Conservation (phyloP, 37 sponge, comb jelly and placozoan species). For the Spongia lamella region DNA sequence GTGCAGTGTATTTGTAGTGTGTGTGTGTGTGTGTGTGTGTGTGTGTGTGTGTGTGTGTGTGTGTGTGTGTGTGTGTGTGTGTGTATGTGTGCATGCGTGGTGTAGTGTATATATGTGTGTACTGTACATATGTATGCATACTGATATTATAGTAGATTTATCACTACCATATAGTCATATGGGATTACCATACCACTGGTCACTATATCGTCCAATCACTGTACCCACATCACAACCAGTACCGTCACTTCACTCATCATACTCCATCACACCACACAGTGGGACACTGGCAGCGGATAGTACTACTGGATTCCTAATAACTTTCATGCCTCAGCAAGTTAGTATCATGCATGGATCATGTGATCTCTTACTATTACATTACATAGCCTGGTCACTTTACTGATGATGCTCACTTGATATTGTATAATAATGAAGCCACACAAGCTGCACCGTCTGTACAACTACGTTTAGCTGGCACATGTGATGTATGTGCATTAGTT, state of each 20-base stretch:
- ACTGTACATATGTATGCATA: not conserved
- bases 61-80: no score
- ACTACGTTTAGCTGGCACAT: not conserved
- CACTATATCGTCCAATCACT: slow-evolving; percentile 50
- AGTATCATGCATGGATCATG: no score
- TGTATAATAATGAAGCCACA: no score
- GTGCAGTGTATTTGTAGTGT: slow-evolving; percentile 40
- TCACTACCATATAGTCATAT: slow-evolving; percentile 25
- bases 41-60: no score
- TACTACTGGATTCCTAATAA: slow-evolving; percentile 18
- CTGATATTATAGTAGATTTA: no score
- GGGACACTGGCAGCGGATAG: slow-evolving; percentile 23
- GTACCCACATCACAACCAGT: not conserved
- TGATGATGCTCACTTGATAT: no score
- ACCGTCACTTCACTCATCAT: slow-evolving; percentile 19
- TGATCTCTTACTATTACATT: no score
- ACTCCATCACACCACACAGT: slow-evolving; percentile 28
- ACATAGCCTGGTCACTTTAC: no score
- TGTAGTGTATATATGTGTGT: slow-evolving; percentile 34
- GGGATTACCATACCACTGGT: slow-evolving; percentile 50
- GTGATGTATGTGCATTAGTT: not conserved
- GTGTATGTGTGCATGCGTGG: slow-evolving; percentile 25
- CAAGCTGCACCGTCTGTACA: no score
- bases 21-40: no score
- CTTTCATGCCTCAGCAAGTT: slow-evolving; percentile 40